These are phyloP conservation scores for Myanophis thanlyinensis DNA, from an alignment of 2,113 vertebrate species.

Conservation along the genomic window DNA sequence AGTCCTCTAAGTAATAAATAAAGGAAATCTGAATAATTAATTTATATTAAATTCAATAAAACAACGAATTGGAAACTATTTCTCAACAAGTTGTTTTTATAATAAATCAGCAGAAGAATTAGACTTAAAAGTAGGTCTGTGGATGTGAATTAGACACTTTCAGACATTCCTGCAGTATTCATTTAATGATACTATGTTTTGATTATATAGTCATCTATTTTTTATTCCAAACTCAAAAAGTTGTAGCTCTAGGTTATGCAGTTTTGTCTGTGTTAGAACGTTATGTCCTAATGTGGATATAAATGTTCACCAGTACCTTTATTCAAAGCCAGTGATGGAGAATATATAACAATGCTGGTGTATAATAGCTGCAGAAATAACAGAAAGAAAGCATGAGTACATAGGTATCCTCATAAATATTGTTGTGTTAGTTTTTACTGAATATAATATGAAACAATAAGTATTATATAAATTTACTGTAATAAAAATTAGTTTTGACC, in stretches of 20 bases:
- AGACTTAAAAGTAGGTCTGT: not conserved
- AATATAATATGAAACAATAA: not conserved
- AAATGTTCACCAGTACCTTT: slow-evolving; percentile 67
- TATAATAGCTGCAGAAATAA: slow-evolving; percentile 72
- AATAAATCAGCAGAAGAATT: not conserved
- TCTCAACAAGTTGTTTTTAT: not conserved
- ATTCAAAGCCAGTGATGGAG: slow-evolving; percentile 80
- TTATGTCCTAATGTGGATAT: not conserved
- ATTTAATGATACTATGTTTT: not conserved
- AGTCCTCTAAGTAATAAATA: not conserved
- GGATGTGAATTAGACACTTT: not conserved
- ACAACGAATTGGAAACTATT: not conserved
- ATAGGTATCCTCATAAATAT: not conserved
- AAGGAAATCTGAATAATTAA: not conserved
- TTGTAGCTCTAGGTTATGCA: not conserved
- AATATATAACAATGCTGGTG: slow-evolving; percentile 82
- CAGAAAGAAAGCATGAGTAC: not conserved
- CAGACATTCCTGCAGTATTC: not conserved
- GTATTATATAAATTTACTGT: not conserved
- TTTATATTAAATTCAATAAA: not conserved
- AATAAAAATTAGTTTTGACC: not conserved
- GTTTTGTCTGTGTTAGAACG: not conserved
- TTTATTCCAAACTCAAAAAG: not conserved
- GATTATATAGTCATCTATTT: not conserved
- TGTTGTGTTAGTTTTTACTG: not conserved